Evolutionary conservation across 2,888 invertebrate species (phyloP).

Genomic region (Malthinus flaveolus): DNA sequence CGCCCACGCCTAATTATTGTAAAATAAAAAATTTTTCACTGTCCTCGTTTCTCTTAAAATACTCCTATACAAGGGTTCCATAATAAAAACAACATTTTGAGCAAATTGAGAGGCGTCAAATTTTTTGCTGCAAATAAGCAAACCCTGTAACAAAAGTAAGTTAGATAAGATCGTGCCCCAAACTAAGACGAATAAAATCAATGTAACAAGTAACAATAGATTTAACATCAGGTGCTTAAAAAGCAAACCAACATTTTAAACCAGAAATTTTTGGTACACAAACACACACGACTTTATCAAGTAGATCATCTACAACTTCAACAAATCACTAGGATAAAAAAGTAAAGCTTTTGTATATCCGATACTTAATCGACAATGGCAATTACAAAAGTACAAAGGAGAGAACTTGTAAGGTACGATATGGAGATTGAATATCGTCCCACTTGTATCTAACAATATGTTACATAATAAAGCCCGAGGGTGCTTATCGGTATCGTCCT

Average conservation of each 20-base stretch:
- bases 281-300: conserved; percentile 23
- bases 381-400: conserved; percentile 24
- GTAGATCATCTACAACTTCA: conserved; percentile 19
- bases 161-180: conserved; percentile 7
- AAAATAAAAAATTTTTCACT: too few species aligned
- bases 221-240: conserved; percentile 19
- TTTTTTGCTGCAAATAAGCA: background rate
- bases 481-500: conserved; percentile 31
- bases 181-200: background rate
- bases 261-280: conserved; percentile 9
- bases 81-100: too few species aligned
- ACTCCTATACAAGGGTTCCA: too few species aligned
- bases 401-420: conserved; percentile 29
- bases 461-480: conserved; percentile 31
- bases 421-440: conserved; percentile 29
- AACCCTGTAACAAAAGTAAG: conserved; percentile 1
- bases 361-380: conserved; percentile 28
- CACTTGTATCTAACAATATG: conserved; percentile 31
- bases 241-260: conserved; percentile 14
- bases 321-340: conserved; percentile 19
- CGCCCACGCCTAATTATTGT: too few species aligned
- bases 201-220: background rate
- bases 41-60: too few species aligned
- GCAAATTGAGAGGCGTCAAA: background rate
- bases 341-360: conserved; percentile 21